phyloP scores from a whole-genome alignment of 2,888 invertebrate genomes.

The Ethmia dodecea region DNA sequence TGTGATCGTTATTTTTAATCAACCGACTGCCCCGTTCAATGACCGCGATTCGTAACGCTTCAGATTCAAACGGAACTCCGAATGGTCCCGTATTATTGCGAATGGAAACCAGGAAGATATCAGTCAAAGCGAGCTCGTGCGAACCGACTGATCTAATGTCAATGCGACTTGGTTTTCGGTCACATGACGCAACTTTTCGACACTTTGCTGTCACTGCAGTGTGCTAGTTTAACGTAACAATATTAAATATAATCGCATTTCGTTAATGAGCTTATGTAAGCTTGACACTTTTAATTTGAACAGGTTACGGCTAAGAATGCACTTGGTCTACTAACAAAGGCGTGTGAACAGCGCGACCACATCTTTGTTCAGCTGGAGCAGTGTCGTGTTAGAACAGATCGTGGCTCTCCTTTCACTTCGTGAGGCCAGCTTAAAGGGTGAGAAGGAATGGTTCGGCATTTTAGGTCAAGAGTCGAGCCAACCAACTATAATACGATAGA shows the following conservation, averaged over 20 bases:
- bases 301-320: conserved; percentile 32
- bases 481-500: no score
- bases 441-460: conserved; percentile 37
- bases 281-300: conserved; percentile 35
- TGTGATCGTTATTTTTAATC: conserved; percentile 46
- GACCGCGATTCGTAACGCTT: conserved; percentile 38
- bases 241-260: conserved; percentile 31
- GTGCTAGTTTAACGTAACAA: conserved; percentile 17
- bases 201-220: conserved; percentile 22
- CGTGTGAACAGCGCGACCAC: conserved; percentile 53
- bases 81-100: conserved; percentile 22
- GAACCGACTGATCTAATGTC: conserved; percentile 10
- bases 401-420: conserved; percentile 64
- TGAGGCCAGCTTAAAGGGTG: conserved; percentile 51
- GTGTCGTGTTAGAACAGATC: conserved; percentile 44
- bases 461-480: conserved; percentile 49
- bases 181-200: conserved; percentile 23
- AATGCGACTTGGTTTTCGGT: conserved; percentile 7
- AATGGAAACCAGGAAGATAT: conserved; percentile 21
- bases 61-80: conserved; percentile 34
- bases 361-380: conserved; percentile 42
- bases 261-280: conserved; percentile 44
- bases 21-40: conserved; percentile 35
- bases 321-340: conserved; percentile 45
- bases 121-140: conserved; percentile 13